Conservation (phyloP, 2,113 vertebrate species). For the Barnardius zonarius region DNA sequence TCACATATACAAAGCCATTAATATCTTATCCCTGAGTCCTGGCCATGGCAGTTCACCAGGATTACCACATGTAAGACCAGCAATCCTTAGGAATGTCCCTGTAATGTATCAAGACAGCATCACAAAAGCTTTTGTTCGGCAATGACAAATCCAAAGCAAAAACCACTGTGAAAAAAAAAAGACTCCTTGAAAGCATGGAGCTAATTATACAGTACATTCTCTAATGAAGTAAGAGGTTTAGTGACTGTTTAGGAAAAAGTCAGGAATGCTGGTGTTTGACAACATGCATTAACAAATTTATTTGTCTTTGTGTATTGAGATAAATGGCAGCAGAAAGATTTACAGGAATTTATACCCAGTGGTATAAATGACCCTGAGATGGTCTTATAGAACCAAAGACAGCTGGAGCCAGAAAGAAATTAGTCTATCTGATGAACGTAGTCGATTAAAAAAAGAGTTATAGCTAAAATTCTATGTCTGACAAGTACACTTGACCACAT, state of each 20-base stretch:
- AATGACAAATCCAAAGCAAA: background rate
- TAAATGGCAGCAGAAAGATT: background rate
- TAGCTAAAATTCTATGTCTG: background rate
- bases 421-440: background rate
- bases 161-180: background rate
- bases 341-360: background rate
- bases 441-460: background rate
- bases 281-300: background rate
- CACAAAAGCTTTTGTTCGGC: background rate
- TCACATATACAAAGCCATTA: background rate
- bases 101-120: background rate
- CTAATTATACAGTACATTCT: background rate
- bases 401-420: background rate
- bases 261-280: background rate
- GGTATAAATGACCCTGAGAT: background rate
- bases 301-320: background rate
- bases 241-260: background rate
- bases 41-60: background rate
- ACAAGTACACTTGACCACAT: background rate
- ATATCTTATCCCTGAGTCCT: background rate
- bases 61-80: background rate
- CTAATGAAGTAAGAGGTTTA: background rate
- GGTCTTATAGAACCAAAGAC: background rate
- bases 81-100: background rate
- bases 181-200: rapidly evolving